phyloP scores from a whole-genome alignment of 2,113 vertebrate species.

The Leptocoma aspasia region DNA sequence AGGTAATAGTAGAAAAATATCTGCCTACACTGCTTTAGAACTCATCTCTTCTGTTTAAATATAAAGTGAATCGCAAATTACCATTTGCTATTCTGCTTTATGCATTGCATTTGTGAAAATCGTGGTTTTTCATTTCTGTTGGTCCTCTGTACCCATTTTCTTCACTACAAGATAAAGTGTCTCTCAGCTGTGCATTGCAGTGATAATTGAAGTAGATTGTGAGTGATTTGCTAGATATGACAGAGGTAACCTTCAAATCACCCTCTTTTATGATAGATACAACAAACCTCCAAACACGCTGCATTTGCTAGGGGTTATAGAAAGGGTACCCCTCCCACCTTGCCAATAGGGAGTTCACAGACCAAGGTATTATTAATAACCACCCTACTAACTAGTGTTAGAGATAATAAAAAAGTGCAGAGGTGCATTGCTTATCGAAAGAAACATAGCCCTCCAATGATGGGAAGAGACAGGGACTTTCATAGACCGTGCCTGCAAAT shows the following conservation, averaged over 20 bases:
- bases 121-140: not conserved
- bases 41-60: not conserved
- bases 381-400: not conserved
- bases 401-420: not conserved
- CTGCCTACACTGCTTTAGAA: not conserved
- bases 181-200: not conserved
- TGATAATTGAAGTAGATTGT: constrained; percentile 31
- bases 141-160: not conserved
- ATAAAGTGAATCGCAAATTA: not conserved
- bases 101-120: not conserved
- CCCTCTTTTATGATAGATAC: not conserved
- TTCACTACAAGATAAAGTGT: constrained; percentile 36
- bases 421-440: not conserved
- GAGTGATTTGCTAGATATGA: constrained; percentile 30
- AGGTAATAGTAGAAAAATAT: not conserved
- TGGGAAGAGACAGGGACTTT: not conserved
- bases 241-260: constrained; percentile 30
- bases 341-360: not conserved
- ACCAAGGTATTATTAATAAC: not conserved
- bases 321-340: not conserved
- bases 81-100: not conserved
- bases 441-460: not conserved
- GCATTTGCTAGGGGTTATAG: not conserved
- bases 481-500: not conserved
- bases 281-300: not conserved